A percentile compares a stretch with the other conserved stretches of the same genome.
Evolutionary conservation across 2,113 vertebrate genomes (phyloP).

Genomic region (Osmerus mordax): DNA sequence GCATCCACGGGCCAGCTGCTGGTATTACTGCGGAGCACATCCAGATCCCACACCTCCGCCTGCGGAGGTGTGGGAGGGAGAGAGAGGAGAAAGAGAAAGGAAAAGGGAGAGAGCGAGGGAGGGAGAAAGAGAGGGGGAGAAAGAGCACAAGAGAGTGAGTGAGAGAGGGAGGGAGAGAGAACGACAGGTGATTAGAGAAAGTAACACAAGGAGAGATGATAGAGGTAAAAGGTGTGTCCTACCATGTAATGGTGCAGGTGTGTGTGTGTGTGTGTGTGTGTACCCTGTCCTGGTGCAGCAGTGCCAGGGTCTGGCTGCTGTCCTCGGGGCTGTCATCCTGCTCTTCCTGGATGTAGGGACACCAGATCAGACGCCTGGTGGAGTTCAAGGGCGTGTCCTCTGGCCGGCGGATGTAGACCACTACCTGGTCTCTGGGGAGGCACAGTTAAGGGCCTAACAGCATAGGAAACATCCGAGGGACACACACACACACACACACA

Average conservation of each 20-base stretch:
- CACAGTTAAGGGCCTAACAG: constrained; percentile 65
- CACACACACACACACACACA: neutral
- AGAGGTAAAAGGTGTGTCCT: neutral
- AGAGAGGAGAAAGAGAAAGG: neutral
- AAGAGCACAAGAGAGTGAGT: constrained; percentile 2
- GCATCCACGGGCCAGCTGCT: constrained; percentile 85
- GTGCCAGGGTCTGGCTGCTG: constrained; percentile 84
- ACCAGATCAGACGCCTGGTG: constrained; percentile 94
- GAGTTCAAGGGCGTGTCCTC: constrained; percentile 82
- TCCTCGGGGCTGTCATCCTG: constrained; percentile 88
- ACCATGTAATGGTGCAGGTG: neutral
- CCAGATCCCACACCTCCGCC: constrained; percentile 98
- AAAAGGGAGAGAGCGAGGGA: neutral
- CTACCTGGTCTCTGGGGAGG: constrained; percentile 83
- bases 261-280: constrained; percentile 14
- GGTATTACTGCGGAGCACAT: constrained; percentile 82
- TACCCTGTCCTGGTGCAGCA: constrained; percentile 93
- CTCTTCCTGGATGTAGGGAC: constrained; percentile 92
- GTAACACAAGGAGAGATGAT: neutral
- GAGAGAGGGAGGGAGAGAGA: neutral
- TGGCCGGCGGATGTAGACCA: constrained; percentile 84
- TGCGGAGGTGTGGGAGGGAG: constrained; percentile 48
- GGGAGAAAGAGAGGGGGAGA: neutral
- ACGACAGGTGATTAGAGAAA: neutral
- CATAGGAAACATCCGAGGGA: neutral